Base-by-base conservation (phyloP, 2,113 vertebrate species). In the Coturnix japonica region DNA sequence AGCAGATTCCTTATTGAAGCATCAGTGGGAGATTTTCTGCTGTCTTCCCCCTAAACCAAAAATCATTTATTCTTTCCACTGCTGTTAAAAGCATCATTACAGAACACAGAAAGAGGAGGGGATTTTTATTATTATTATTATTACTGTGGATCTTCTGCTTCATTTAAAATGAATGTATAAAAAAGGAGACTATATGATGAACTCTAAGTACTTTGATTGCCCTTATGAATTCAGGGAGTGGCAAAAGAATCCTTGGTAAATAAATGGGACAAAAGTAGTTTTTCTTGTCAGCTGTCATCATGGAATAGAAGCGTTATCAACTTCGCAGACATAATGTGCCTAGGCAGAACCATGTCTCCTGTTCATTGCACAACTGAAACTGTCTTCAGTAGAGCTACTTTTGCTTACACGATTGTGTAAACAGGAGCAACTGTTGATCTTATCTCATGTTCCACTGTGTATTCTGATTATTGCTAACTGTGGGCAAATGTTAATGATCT, bases 381-480 rank as follows among this genome's bases (percentile, higher is more conserved):
- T 37, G 19, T 56, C 77, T 77, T 85, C 31, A 81, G 9, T 57
- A 80, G 46, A 77, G 51, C 65, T 77, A 13, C 41, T 46, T 90
- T 41, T 54, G 46, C 66, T 83, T 74, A 83, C 65, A 81, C 28
- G 0, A 1, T 60, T 67, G 56, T 1, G 0, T 22, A 56, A 78
- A 78, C 28, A 46, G 80, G 69, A 87, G 25, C 72, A 85, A 37
- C 80, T 88, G 80, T 61, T 46, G 30, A 73, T 72, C 60, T 66
- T 56, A 46, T 26, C 30, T 80, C 49, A 76, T 57, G 54, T 54
- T 85, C 49, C 56, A 30, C 25, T 33, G 28, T 9, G 22, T 13
- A 5, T 59, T 56, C 33, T 74, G 37, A 72, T 82, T 60, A 7
- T 23, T 63, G 60, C 60, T 70, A 60, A 20, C 10, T 39, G 39